phyloP scores from a whole-genome alignment of 2,888 invertebrate species.

The Trissolcus japonicus region DNA sequence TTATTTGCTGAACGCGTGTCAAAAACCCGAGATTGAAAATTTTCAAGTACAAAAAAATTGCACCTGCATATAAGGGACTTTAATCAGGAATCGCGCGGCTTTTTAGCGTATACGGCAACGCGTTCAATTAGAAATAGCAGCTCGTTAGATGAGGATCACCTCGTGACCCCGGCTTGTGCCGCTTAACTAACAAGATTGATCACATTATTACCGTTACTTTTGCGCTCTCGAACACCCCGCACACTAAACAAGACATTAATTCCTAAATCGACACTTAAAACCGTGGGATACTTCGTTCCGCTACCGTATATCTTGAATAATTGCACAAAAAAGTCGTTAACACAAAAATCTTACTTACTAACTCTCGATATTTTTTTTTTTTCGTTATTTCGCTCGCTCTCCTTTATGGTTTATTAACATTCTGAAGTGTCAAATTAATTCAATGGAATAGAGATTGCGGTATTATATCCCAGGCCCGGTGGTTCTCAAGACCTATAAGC shows the following conservation, averaged over 20 bases:
- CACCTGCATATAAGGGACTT: slow-evolving; percentile 16
- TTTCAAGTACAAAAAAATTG: slow-evolving; percentile 16
- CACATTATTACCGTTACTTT: slow-evolving; percentile 50
- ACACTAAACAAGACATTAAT: slow-evolving; percentile 26
- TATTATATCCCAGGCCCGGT: not conserved
- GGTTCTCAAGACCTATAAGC: slow-evolving; percentile 16
- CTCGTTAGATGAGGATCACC: slow-evolving; percentile 42
- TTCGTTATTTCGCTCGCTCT: not conserved
- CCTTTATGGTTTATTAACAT: not conserved
- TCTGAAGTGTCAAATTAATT: not conserved
- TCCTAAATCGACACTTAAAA: slow-evolving; percentile 27
- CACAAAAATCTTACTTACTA: not conserved
- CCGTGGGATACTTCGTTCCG: slow-evolving; percentile 9
- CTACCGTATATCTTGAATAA: slow-evolving; percentile 1
- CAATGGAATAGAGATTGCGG: not conserved
- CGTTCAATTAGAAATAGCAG: slow-evolving; percentile 47
- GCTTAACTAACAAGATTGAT: slow-evolving; percentile 50
- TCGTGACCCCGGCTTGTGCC: slow-evolving; percentile 30
- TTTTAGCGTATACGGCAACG: slow-evolving; percentile 30
- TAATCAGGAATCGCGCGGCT: slow-evolving; percentile 38
- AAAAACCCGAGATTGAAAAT: slow-evolving; percentile 25
- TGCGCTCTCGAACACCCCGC: slow-evolving; percentile 12
- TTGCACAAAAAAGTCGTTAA: too few species aligned
- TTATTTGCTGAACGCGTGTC: slow-evolving; percentile 16
- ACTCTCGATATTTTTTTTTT: slow-evolving; percentile 2